Conservation (phyloP, 92 coral and sea anemone species). For the Zoanthus gigantus region DNA sequence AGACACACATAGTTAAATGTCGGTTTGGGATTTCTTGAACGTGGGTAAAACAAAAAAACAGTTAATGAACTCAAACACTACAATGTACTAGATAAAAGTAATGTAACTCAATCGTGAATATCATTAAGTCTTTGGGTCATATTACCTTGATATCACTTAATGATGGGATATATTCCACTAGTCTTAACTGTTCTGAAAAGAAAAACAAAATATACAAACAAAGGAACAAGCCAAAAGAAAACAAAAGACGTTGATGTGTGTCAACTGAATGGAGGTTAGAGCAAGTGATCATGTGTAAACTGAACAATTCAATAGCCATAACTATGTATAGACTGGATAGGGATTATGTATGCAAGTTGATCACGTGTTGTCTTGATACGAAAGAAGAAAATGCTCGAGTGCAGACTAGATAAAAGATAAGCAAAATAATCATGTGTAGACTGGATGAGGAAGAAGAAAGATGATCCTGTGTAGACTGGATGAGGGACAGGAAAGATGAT, state of each 20-base stretch:
- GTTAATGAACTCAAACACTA: no score
- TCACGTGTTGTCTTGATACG: no score
- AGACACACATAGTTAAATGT: no score
- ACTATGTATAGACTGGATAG: neutral
- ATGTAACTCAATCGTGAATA: no score
- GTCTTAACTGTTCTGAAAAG: conserved; percentile 73
- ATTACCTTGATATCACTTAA: conserved; percentile 88
- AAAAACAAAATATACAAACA: neutral
- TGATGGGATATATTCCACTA: conserved; percentile 85
- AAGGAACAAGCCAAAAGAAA: neutral
- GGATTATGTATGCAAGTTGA: neutral
- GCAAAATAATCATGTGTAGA: neutral
- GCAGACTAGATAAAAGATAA: neutral
- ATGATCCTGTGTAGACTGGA: neutral
- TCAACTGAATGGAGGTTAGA: neutral
- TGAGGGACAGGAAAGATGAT: neutral
- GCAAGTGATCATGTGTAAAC: neutral
- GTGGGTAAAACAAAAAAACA: no score
- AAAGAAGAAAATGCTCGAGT: neutral
- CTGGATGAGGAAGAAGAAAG: neutral
- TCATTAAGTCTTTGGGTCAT: no score
- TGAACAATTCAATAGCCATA: neutral
- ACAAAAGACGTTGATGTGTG: neutral
- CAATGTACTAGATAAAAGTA: no score
- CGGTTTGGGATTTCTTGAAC: no score